Evolutionary conservation across 2,888 invertebrate genomes (phyloP).

Genomic region (Apamea anceps): DNA sequence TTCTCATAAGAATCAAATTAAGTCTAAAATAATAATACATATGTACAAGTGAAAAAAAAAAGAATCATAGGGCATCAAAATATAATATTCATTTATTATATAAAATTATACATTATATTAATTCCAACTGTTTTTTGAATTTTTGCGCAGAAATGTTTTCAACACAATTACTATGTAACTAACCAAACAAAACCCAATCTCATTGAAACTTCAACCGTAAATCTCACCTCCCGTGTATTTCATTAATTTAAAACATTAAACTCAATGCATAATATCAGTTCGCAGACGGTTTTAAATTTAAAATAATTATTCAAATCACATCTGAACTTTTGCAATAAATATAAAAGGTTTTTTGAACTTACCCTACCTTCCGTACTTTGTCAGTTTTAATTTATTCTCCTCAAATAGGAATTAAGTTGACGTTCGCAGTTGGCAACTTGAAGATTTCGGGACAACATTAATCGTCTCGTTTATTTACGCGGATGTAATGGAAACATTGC

Average conservation of each 20-base stretch:
- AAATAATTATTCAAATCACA: slow-evolving; percentile 74
- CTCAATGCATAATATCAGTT: slow-evolving; percentile 59
- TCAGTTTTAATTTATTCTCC: slow-evolving; percentile 64
- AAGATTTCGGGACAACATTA: slow-evolving; percentile 52
- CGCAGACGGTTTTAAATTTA: slow-evolving; percentile 66
- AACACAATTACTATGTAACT: slow-evolving; percentile 18
- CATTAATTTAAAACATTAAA: slow-evolving; percentile 57
- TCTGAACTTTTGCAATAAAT: slow-evolving; percentile 71
- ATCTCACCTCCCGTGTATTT: slow-evolving; percentile 52
- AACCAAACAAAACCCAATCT: slow-evolving; percentile 40
- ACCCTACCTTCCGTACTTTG: slow-evolving; percentile 42
- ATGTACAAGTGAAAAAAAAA: too few relatives aligned
- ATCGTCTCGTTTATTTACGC: slow-evolving; percentile 54
- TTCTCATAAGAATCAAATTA: too few relatives aligned
- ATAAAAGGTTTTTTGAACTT: slow-evolving; percentile 66
- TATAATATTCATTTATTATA: not conserved
- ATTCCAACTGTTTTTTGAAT: not conserved
- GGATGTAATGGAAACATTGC: slow-evolving; percentile 41
- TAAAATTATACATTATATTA: not conserved
- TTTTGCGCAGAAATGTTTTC: slow-evolving; percentile 4
- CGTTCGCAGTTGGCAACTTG: slow-evolving; percentile 52
- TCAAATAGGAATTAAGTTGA: slow-evolving; percentile 58
- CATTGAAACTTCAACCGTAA: slow-evolving; percentile 58
- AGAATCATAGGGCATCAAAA: too few relatives aligned
- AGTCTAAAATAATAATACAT: too few relatives aligned